These are phyloP conservation scores for Urocitellus parryii DNA, from an alignment of 2,113 vertebrate genomes.

Conservation along the genomic window DNA sequence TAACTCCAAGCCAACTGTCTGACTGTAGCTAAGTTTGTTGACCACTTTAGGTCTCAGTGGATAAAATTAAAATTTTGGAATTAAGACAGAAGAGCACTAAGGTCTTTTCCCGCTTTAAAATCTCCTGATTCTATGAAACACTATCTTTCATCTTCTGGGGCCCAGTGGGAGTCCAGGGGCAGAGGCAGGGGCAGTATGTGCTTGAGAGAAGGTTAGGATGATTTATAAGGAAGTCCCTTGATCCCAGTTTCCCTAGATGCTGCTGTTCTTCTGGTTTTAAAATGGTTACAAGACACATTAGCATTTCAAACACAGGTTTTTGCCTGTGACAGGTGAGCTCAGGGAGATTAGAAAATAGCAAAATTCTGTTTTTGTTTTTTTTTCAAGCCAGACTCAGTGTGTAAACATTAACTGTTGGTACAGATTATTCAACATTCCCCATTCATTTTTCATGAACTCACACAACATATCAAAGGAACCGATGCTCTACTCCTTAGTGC, in stretches of 20 bases:
- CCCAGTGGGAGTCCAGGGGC: background rate
- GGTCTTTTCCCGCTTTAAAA: constrained; percentile 32
- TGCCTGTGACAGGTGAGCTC: constrained; percentile 31
- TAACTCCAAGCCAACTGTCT: background rate
- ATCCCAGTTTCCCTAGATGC: background rate
- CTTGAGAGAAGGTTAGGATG: background rate
- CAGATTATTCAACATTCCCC: background rate
- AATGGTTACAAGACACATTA: constrained; percentile 34
- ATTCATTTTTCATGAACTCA: constrained; percentile 77
- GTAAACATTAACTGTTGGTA: constrained; percentile 66
- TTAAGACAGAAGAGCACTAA: background rate
- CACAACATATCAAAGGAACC: constrained; percentile 66
- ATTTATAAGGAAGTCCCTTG: background rate
- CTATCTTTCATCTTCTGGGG: background rate
- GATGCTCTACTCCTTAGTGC: constrained; percentile 28
- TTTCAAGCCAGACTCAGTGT: constrained; percentile 7
- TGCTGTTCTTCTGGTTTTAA: background rate
- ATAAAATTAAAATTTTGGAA: constrained; percentile 51
- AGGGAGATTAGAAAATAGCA: constrained; percentile 52
- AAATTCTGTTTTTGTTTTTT: constrained; percentile 49
- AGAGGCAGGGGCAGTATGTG: background rate
- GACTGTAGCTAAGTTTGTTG: background rate
- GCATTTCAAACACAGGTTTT: constrained; percentile 61
- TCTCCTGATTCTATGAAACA: background rate
- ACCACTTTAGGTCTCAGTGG: background rate